Percentiles rank a stretch among this genome's conserved stretches.
Evolutionary conservation across 1,140 invertebrate genomes (phyloP).

Genomic region (Eueides isabella): DNA sequence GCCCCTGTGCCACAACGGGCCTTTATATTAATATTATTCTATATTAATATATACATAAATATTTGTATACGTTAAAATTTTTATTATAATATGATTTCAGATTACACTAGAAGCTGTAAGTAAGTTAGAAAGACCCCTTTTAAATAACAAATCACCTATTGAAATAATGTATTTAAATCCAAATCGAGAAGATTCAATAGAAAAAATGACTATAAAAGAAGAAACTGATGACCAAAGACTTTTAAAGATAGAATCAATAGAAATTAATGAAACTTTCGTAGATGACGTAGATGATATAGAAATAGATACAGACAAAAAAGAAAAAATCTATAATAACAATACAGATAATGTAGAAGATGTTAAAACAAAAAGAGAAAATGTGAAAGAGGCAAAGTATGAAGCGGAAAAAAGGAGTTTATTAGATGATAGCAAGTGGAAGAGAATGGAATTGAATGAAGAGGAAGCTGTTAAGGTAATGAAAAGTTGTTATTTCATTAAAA

Average conservation of each 20-base stretch:
- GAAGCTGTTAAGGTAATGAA: conserved; percentile 53
- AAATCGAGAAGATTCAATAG: neutral
- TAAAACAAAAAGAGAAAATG: neutral
- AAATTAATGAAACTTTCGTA: neutral
- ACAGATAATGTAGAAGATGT: neutral
- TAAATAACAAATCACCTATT: conserved; percentile 48
- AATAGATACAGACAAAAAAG: neutral
- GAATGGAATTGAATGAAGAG: conserved; percentile 56
- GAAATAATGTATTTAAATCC: conserved; percentile 14
- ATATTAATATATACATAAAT: no score
- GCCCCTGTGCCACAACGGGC: no score
- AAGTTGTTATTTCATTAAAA: no score
- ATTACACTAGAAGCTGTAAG: conserved; percentile 59
- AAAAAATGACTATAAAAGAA: conserved; percentile 25
- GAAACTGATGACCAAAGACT: conserved; percentile 28
- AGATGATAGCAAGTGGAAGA: conserved; percentile 59
- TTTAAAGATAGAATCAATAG: conserved; percentile 28
- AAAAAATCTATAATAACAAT: neutral
- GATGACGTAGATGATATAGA: conserved; percentile 12
- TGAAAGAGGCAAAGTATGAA: conserved; percentile 12
- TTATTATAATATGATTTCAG: conserved; percentile 45
- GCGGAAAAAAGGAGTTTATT: conserved; percentile 29
- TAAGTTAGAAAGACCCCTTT: conserved; percentile 47
- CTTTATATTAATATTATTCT: conserved; percentile 36
- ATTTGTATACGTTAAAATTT: no score